Evolutionary conservation across 1,140 invertebrate genomes (phyloP).

Genomic region (Eciton burchellii): DNA sequence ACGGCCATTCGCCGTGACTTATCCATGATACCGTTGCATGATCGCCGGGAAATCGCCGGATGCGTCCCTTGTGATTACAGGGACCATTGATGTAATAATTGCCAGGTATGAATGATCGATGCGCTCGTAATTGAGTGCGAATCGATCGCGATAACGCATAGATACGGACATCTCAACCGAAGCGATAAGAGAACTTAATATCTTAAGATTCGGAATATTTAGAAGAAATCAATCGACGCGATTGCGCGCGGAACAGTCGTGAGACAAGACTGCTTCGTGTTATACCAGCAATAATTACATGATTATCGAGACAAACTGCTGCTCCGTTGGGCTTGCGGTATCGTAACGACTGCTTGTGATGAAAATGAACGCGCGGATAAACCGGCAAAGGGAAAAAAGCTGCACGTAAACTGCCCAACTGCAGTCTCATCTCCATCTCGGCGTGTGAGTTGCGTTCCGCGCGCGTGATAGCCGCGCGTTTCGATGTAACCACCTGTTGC

Average conservation of each 20-base stretch:
- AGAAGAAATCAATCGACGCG: not conserved
- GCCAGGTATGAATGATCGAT: conserved; percentile 49
- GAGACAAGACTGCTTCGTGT: not conserved
- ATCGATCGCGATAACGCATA: not conserved
- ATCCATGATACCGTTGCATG: conserved; percentile 36
- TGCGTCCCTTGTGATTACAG: conserved; percentile 9
- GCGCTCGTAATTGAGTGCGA: conserved; percentile 5
- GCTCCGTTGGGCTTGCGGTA: not conserved
- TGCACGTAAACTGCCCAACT: not conserved
- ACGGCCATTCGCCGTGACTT: not conserved
- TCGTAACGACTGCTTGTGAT: not conserved
- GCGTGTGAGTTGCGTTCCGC: conserved; percentile 57
- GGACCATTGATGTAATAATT: conserved; percentile 49
- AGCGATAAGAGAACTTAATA: not conserved
- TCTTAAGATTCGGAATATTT: not conserved
- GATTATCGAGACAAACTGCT: not conserved
- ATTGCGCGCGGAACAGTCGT: not conserved
- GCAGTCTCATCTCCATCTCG: conserved; percentile 64
- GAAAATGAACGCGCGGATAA: no score
- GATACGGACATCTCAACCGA: not conserved
- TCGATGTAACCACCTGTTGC: conserved; percentile 76
- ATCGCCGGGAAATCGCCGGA: not conserved
- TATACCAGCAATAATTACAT: not conserved
- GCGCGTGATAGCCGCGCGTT: conserved; percentile 45
- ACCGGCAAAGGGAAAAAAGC: not conserved